Evolutionary conservation across 2,797 vertebrate species (phyloP).

Genomic region (Micrastur ruficollis): DNA sequence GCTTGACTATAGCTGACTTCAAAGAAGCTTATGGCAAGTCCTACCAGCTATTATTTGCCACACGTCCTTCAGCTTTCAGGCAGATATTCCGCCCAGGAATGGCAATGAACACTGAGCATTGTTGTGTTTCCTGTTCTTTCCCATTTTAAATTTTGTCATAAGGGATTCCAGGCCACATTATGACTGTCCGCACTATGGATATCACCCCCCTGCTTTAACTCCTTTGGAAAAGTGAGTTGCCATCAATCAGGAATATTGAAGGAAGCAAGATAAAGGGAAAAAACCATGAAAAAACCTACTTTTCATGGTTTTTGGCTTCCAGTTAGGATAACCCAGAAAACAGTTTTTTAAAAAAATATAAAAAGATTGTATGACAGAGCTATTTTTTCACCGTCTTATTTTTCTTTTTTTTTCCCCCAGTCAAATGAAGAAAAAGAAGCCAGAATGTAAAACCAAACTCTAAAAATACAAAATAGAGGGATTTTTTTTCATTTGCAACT

Average conservation of each 20-base stretch:
- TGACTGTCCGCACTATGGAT: background rate
- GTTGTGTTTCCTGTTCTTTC: background rate
- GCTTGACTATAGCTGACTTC: background rate
- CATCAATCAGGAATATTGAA: background rate
- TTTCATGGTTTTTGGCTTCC: background rate
- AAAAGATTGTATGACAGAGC: background rate
- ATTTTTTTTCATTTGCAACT: background rate
- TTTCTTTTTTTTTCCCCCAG: background rate
- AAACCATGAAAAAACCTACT: background rate
- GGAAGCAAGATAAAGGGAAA: background rate
- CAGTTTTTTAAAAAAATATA: rapidly evolving
- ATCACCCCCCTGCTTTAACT: background rate
- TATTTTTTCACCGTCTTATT: background rate
- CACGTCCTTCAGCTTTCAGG: background rate
- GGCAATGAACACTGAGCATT: background rate
- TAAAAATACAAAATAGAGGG: background rate
- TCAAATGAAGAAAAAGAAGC: background rate
- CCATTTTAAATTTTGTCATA: background rate
- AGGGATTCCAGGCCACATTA: background rate
- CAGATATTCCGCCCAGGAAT: background rate
- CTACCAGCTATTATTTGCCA: background rate
- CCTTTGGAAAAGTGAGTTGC: background rate
- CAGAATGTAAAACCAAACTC: background rate
- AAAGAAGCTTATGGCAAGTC: background rate
- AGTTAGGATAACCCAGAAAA: background rate